Percentiles rank a stretch among this genome's conserved stretches.
phyloP scores from a whole-genome alignment of 2,797 vertebrate species.

The Vespertilio murinus region DNA sequence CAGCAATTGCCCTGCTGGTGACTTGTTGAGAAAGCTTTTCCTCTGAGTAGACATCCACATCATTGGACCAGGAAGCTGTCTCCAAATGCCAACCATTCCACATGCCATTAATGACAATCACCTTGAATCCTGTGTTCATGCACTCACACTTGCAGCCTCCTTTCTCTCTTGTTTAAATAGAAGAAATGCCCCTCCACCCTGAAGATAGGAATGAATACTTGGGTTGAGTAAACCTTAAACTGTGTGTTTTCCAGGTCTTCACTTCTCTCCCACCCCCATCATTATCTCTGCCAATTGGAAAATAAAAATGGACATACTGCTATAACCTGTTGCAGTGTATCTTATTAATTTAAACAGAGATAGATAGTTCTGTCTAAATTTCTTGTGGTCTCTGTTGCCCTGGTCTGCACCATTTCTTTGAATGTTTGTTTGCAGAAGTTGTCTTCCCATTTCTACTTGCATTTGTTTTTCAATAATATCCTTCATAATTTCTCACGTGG shows the following conservation, averaged over 20 bases:
- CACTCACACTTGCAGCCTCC: neutral
- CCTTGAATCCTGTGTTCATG: neutral
- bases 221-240: neutral
- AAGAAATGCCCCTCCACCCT: accelerated
- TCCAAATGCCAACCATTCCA: neutral
- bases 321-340: neutral
- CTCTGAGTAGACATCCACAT: neutral
- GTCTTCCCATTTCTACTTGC: neutral
- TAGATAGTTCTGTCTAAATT: neutral
- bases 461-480: neutral
- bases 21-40: neutral
- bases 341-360: neutral
- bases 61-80: neutral
- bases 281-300: neutral
- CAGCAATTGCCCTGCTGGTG: neutral
- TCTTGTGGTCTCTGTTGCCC: neutral
- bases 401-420: neutral
- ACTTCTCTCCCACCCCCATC: neutral
- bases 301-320: neutral
- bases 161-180: neutral
- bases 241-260: neutral
- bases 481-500: neutral
- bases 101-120: neutral
- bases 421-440: neutral
- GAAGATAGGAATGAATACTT: neutral